Percentiles rank a stretch among this genome's conserved stretches.
These are phyloP conservation scores for Myripristis jacobus DNA, from an alignment of 2,797 vertebrate genomes.

Conservation along the genomic window DNA sequence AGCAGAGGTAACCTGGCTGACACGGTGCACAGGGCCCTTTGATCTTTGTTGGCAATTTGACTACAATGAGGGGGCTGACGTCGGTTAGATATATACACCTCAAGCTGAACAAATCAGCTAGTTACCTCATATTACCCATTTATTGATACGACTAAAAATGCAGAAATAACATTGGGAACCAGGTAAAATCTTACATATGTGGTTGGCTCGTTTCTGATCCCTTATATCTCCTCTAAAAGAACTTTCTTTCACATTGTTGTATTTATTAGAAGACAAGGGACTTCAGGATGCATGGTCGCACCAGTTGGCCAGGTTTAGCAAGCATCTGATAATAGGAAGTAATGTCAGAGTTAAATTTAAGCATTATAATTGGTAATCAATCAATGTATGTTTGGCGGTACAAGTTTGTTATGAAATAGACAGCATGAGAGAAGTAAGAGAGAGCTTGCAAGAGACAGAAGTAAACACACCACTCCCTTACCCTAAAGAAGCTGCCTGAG, in stretches of 20 bases:
- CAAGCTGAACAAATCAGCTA: constrained; percentile 57
- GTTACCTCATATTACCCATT: constrained; percentile 32
- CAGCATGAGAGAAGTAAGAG: constrained; percentile 13
- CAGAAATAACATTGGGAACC: not conserved
- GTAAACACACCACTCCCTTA: constrained; percentile 58
- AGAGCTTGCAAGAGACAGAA: constrained; percentile 35
- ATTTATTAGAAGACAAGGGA: constrained; percentile 21
- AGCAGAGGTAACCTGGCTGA: constrained; percentile 71
- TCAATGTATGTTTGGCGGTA: no score
- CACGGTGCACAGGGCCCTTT: constrained; percentile 53
- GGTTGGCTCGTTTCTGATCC: not conserved
- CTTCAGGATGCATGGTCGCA: not conserved
- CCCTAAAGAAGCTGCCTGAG: constrained; percentile 65
- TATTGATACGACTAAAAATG: constrained; percentile 28
- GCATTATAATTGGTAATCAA: no score
- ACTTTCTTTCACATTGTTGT: constrained; percentile 31
- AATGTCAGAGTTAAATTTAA: no score
- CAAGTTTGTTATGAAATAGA: no score
- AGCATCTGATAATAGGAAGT: no score
- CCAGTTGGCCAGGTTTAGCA: not conserved
- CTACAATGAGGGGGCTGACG: constrained; percentile 65
- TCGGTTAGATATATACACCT: constrained; percentile 53
- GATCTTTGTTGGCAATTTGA: constrained; percentile 66
- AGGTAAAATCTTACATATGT: not conserved
- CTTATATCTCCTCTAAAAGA: constrained; percentile 27